phyloP scores from a whole-genome alignment of 1,140 invertebrate genomes.

The Aphaenogaster floridana region DNA sequence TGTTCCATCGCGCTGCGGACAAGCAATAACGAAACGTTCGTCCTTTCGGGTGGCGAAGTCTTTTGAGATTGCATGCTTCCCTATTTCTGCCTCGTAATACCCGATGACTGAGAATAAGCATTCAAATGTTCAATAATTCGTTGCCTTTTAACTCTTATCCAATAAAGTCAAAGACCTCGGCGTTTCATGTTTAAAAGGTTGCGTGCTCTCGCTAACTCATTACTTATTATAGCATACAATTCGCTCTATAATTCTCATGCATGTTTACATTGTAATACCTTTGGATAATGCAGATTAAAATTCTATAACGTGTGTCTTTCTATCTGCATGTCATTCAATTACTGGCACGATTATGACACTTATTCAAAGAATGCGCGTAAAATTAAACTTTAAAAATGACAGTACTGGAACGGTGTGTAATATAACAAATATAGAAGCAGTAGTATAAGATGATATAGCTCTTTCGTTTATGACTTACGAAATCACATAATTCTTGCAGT shows the following conservation, averaged over 20 bases:
- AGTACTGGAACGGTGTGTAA: background rate
- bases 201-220: slow-evolving; percentile 19
- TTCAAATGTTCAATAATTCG: slow-evolving; percentile 15
- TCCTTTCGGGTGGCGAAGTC: slow-evolving; percentile 4
- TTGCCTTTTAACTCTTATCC: background rate
- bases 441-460: background rate
- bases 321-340: slow-evolving; percentile 10
- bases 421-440: background rate
- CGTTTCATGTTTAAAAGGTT: slow-evolving; percentile 42
- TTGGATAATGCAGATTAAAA: slow-evolving; percentile 23
- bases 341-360: background rate
- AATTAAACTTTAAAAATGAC: background rate
- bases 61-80: slow-evolving; percentile 1
- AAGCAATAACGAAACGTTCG: slow-evolving; percentile 61
- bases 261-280: slow-evolving; percentile 28
- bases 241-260: slow-evolving; percentile 7
- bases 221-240: background rate
- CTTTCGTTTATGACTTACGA: background rate
- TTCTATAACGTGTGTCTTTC: slow-evolving; percentile 10
- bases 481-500: slow-evolving; percentile 10
- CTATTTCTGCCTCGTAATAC: slow-evolving; percentile 17
- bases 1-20: slow-evolving; percentile 60
- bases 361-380: background rate
- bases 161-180: slow-evolving; percentile 15
- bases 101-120: background rate